Evolutionary conservation across 2,888 invertebrate genomes (phyloP), one percentile per base, ranked within the genome.

Genomic region (Caenorhabditis becei): DNA sequence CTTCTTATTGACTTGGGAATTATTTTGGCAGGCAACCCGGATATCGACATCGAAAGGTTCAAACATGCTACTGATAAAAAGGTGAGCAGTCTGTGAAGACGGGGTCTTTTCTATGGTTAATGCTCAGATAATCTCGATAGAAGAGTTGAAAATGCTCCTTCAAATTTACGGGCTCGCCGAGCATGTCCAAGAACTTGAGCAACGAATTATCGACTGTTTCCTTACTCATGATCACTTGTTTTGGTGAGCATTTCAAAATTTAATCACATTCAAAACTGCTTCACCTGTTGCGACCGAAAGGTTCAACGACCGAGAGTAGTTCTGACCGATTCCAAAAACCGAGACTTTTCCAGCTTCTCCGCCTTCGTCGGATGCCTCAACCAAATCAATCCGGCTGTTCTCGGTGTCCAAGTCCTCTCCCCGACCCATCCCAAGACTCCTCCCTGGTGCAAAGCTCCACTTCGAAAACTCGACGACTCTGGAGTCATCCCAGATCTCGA

Each of bases 171-270:
- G 79, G 4, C 41, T 80, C 11, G 44, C 77, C 2, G 75, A 79
- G 20, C 77, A 79, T 35, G 62, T 83, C 32, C 49, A 71, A 35
- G 62, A 80, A 5, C 65, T 82, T 18, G 63, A 72, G 53, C 54
- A 79, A 37, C 71, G 80, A 35, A 78, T 83, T n/a, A 59, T 82
- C 20, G 71, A 82, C 41, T 82, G 77, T 28, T 83, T 83, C 20
- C 35, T 69, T 2, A 83, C 83, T 3, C 62, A 51, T 26, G 82
- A 83, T 53, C 59, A 77, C n/a, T 32, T 61, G 35, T 83, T 83
- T 37, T 82, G 80, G 83, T 83, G n/a, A 61, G 61, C 23, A 61
- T 28, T 37, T 10, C 32, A 4, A 10, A 32, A n/a, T n/a, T n/a
- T 32, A 32, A 32, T 7, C 32, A 32, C 4, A 10, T 32, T n/a